Conservation (phyloP, 1,140 invertebrate species). For the Drosophila lowei region DNA sequence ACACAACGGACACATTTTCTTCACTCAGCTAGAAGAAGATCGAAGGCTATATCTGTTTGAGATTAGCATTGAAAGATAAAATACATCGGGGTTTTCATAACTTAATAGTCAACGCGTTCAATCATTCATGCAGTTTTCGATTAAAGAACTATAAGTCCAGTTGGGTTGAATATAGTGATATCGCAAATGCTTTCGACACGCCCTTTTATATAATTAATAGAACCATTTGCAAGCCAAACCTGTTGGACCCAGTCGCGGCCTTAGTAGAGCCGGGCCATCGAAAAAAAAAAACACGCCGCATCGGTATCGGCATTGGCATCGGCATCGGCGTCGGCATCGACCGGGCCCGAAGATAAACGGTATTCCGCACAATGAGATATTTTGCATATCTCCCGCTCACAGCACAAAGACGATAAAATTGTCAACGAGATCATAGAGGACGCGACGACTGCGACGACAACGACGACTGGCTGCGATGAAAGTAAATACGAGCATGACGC, state of each 20-base stretch:
- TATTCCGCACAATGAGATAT: slow-evolving; percentile 77
- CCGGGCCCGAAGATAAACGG: slow-evolving; percentile 58
- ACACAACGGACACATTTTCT: no score
- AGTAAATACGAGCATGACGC: slow-evolving; percentile 81
- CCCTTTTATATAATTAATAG: slow-evolving; percentile 1
- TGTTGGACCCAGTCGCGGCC: slow-evolving; percentile 1
- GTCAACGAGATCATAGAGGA: slow-evolving; percentile 81
- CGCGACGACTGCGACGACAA: slow-evolving; percentile 41
- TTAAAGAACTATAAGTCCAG: neutral
- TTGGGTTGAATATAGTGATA: neutral
- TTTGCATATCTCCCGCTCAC: slow-evolving; percentile 77
- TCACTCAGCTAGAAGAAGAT: no score
- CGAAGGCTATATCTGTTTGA: neutral
- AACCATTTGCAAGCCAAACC: slow-evolving; percentile 28
- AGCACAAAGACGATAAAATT: slow-evolving; percentile 74
- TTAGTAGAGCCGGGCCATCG: no score
- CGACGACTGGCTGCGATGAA: slow-evolving; percentile 69
- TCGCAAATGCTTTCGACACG: slow-evolving; percentile 5
- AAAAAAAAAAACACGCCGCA: slow-evolving; percentile 10
- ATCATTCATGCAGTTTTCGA: slow-evolving; percentile 22
- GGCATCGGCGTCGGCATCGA: no score
- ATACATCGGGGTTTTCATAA: slow-evolving; percentile 20
- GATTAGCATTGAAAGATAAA: neutral
- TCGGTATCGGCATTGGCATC: neutral
- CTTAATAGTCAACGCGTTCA: slow-evolving; percentile 11